A percentile compares a stretch with the other conserved stretches of the same genome.
These are phyloP conservation scores for Drosophila anomalipes DNA, from an alignment of 2,888 invertebrate genomes.

Conservation along the genomic window DNA sequence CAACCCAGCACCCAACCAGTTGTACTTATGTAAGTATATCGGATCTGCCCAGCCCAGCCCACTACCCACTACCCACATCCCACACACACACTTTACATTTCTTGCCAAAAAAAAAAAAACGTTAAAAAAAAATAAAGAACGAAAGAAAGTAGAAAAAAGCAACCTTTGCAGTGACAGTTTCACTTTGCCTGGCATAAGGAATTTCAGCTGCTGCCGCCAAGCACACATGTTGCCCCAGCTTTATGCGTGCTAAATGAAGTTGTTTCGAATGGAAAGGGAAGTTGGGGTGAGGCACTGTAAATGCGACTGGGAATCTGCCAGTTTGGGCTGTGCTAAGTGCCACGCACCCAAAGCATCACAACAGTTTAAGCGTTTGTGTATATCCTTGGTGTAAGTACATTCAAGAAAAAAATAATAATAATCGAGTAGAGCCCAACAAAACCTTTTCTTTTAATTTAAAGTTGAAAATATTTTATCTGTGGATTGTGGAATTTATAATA, in stretches of 20 bases:
- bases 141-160: constrained; percentile 34
- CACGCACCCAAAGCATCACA: constrained; percentile 12
- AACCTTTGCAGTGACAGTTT: constrained; percentile 73
- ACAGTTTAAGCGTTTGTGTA: not conserved
- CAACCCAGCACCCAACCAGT: constrained; percentile 55
- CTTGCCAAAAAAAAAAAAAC: constrained; percentile 29
- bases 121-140: not conserved
- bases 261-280: constrained; percentile 37
- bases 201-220: constrained; percentile 61
- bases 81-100: constrained; percentile 58
- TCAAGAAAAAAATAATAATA: not conserved
- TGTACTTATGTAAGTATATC: constrained; percentile 26
- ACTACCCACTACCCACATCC: not conserved
- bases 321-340: constrained; percentile 26
- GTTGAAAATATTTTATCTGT: not conserved
- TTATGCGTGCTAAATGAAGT: constrained; percentile 78
- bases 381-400: constrained; percentile 7
- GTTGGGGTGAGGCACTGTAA: not conserved
- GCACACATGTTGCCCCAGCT: constrained; percentile 72
- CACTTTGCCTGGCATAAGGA: constrained; percentile 75
- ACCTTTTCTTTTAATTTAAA: not conserved
- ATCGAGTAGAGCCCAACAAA: not conserved
- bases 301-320: not conserved
- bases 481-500: not conserved
- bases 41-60: not conserved